A percentile compares a stretch with the other conserved stretches of the same genome.
Evolutionary conservation across 1,140 invertebrate genomes (phyloP).

Genomic region (Leptopilina clavipes): DNA sequence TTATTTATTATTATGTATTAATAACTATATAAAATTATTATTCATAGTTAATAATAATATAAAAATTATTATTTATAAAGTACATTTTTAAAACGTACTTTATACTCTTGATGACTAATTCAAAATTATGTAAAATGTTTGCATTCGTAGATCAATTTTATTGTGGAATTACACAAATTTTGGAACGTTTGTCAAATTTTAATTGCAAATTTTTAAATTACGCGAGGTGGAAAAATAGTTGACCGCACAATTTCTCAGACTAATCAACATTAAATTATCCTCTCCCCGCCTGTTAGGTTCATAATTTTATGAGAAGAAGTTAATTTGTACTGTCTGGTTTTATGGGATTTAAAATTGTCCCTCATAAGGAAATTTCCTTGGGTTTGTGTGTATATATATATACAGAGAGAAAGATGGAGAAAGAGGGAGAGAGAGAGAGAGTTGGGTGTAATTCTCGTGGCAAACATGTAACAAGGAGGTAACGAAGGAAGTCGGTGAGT

Average conservation of each 20-base stretch:
- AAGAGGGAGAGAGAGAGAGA: not conserved
- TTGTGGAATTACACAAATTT: too few relatives aligned
- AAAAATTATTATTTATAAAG: too few relatives aligned
- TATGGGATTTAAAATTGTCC: slow-evolving; percentile 42
- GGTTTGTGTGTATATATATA: too few relatives aligned
- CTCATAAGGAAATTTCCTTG: not conserved
- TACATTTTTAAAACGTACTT: too few relatives aligned
- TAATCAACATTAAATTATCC: slow-evolving; percentile 33
- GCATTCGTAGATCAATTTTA: too few relatives aligned
- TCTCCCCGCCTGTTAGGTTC: slow-evolving; percentile 32
- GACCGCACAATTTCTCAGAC: not conserved
- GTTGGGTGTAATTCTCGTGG: not conserved
- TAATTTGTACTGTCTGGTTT: slow-evolving; percentile 48
- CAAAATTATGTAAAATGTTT: too few relatives aligned
- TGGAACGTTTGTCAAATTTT: too few relatives aligned
- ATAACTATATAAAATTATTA: too few relatives aligned
- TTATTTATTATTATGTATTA: too few relatives aligned
- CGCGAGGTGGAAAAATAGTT: not conserved
- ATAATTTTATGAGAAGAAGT: slow-evolving; percentile 58
- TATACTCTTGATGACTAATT: too few relatives aligned
- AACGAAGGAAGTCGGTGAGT: slow-evolving; percentile 60
- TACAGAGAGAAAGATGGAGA: too few relatives aligned
- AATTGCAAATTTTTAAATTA: not conserved
- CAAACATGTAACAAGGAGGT: slow-evolving; percentile 46
- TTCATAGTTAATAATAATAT: too few relatives aligned